Base-by-base conservation (phyloP, 2,888 invertebrate species). In the Epirrhoe tristata region DNA sequence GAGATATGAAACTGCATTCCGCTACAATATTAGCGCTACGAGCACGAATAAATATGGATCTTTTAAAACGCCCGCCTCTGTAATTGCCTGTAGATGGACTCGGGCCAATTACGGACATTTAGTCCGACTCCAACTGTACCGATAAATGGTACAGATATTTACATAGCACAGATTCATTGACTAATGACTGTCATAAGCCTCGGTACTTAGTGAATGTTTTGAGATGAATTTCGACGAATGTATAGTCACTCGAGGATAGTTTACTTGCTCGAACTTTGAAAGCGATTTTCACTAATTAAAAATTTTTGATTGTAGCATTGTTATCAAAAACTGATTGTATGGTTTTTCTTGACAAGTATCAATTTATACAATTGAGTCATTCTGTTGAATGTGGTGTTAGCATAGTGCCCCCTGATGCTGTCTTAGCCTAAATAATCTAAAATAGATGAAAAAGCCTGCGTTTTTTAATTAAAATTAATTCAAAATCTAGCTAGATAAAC, bases 41-140 rank as follows among this genome's bases (percentile, higher is more conserved):
- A 77, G 74, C 71, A 77, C 72, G 81, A 85, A 85, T 88, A 91
- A 92, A 91, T 91, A 90, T 90, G 89, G 87, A 91, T 91, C 89
- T 89, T 88, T 90, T 87, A 88, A 90, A 87, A 85, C 88, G 79
- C 79, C 63, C 82, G 85, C 78, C 84, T 83, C 88, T 89, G 24
- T 93, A 92, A 93, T 93, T 91, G 91, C 92, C 82, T 84, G 86
- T 81, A 91, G 91, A 93, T 92, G 93, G 93, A 91, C 85, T 84
- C 77, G 83, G 77, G 93, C 91, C 93, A 92, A 90, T 92, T 92
- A 89, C 86, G 74, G 77, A 85, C 86, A 89, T 89, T 90, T 85
- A 87, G 83, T 82, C 81, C 72, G 64, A 77, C 76, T 83, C 77
- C 76, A 75, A 83, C 83, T 81, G 81, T 77, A 69, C 77, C 85